These are phyloP conservation scores for Teinopalpus imperialis DNA, from an alignment of 2,888 invertebrate genomes.

Conservation along the genomic window DNA sequence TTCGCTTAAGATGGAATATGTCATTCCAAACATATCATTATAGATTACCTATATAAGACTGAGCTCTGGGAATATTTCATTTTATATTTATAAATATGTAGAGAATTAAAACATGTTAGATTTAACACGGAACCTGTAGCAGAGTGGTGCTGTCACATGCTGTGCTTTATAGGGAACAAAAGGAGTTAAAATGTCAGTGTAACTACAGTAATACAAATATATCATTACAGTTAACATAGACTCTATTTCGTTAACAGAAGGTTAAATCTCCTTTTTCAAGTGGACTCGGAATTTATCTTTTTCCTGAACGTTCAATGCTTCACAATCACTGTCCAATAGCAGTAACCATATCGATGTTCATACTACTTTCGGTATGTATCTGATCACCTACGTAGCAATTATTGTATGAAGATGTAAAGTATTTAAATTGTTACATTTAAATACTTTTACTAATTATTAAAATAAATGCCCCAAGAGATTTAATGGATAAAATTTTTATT, in stretches of 20 bases:
- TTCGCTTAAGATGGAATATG: no score
- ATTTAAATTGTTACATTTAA: no score
- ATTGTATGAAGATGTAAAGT: no score
- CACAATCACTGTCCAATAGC: constrained; percentile 14
- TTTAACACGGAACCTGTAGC: no score
- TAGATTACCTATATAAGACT: no score
- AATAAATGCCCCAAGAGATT: no score
- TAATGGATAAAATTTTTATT: no score
- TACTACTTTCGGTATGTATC: constrained; percentile 3
- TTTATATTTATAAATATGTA: no score
- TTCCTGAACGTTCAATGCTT: constrained; percentile 5
- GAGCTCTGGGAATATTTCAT: no score
- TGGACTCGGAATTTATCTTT: background rate
- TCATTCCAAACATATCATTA: no score
- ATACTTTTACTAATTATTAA: no score
- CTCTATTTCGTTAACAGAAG: background rate
- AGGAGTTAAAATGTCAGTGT: constrained; percentile 1
- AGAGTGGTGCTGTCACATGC: constrained; percentile 5
- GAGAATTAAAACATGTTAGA: no score
- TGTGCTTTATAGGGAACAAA: constrained; percentile 1
- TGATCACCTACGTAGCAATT: constrained; percentile 7
- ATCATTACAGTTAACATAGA: background rate
- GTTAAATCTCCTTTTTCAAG: background rate
- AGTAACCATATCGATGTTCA: constrained; percentile 12
- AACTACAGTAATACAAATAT: background rate